phyloP scores from a whole-genome alignment of 2,888 invertebrate species.

The Yponomeuta plumbellus region DNA sequence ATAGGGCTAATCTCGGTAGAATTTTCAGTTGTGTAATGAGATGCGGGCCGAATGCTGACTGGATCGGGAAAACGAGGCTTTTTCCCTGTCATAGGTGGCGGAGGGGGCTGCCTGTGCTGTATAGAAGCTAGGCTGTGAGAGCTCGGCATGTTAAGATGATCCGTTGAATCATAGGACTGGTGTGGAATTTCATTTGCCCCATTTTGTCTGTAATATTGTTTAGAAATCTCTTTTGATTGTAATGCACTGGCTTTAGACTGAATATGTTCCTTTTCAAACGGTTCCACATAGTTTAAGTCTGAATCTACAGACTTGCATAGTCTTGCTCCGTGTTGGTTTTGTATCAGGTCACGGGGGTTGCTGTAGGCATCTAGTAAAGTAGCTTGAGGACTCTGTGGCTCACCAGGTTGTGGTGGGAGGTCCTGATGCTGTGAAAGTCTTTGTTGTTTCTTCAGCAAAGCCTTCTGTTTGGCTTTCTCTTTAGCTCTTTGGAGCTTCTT shows the following conservation, averaged over 20 bases:
- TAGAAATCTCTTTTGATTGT: constrained; percentile 58
- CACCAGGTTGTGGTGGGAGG: not conserved
- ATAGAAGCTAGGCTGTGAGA: constrained; percentile 32
- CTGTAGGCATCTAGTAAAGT: constrained; percentile 68
- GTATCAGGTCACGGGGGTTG: constrained; percentile 63
- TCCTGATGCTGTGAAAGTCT: constrained; percentile 43
- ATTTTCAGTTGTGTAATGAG: constrained; percentile 59
- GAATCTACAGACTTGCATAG: constrained; percentile 69
- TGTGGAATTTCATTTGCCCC: not conserved
- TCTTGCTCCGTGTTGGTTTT: constrained; percentile 50
- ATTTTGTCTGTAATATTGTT: constrained; percentile 49
- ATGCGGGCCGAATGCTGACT: constrained; percentile 65
- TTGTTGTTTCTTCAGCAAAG: constrained; percentile 65
- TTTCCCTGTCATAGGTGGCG: constrained; percentile 54
- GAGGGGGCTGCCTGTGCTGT: constrained; percentile 63
- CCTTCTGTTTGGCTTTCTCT: constrained; percentile 66
- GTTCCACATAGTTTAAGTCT: constrained; percentile 68
- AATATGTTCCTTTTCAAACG: constrained; percentile 68
- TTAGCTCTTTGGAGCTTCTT: constrained; percentile 67
- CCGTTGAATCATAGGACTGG: constrained; percentile 14
- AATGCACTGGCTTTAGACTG: constrained; percentile 69
- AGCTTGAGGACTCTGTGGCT: constrained; percentile 33
- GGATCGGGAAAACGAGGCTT: constrained; percentile 71
- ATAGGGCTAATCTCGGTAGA: not conserved
- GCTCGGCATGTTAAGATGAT: constrained; percentile 24